These are phyloP conservation scores for Brenthis ino DNA, from an alignment of 2,888 invertebrate genomes.

Conservation along the genomic window DNA sequence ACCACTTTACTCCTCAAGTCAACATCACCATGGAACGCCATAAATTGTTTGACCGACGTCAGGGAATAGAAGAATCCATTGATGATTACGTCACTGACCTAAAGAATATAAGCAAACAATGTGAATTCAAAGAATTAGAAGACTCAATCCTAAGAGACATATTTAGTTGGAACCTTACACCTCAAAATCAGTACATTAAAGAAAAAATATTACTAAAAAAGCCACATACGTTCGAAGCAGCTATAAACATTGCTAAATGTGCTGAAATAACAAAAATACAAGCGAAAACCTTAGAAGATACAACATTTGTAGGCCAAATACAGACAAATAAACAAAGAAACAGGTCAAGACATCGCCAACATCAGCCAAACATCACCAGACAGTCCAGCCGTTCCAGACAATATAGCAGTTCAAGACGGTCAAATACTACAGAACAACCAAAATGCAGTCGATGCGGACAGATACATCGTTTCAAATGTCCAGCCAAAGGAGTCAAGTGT, in stretches of 20 bases:
- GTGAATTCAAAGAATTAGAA: constrained; percentile 4
- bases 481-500: constrained; percentile 33
- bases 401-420: background rate
- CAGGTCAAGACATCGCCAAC: background rate
- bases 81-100: constrained; percentile 24
- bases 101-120: constrained; percentile 12
- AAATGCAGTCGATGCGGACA: constrained; percentile 25
- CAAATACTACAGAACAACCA: background rate
- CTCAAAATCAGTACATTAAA: background rate
- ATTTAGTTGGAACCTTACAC: background rate
- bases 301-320: constrained; percentile 6
- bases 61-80: constrained; percentile 22
- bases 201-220: background rate
- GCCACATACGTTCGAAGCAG: background rate
- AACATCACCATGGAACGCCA: constrained; percentile 37
- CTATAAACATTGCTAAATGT: background rate
- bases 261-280: background rate
- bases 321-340: constrained; percentile 2
- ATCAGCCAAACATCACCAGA: background rate
- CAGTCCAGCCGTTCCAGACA: background rate
- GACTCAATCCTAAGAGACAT: background rate
- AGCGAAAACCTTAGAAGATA: constrained; percentile 1
- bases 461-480: constrained; percentile 26
- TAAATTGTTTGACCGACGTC: constrained; percentile 32
- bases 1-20: constrained; percentile 31